Evolutionary conservation across 1,140 invertebrate species (phyloP).

Genomic region (Drosophila ohnishii): DNA sequence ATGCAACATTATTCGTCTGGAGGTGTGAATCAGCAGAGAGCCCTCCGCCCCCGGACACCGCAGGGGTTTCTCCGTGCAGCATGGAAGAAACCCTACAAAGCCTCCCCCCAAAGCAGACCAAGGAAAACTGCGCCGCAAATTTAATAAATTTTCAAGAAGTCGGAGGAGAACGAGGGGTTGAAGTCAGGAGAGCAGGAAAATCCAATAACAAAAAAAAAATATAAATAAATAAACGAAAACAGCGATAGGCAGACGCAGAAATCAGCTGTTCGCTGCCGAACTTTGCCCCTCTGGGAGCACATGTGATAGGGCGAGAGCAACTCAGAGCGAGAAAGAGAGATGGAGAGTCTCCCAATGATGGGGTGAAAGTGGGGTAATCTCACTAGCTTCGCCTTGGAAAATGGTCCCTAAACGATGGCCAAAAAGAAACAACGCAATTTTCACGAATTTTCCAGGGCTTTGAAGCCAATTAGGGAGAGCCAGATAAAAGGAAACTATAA

Average conservation of each 20-base stretch:
- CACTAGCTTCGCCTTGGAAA: constrained; percentile 18
- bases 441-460: constrained; percentile 27
- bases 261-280: constrained; percentile 41
- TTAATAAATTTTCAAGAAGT: constrained; percentile 38
- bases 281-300: constrained; percentile 27
- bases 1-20: constrained; percentile 16
- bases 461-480: constrained; percentile 25
- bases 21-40: constrained; percentile 55
- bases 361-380: constrained; percentile 24
- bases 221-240: constrained; percentile 34
- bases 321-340: neutral
- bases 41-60: constrained; percentile 3
- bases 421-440: constrained; percentile 46
- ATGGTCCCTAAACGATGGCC: constrained; percentile 21
- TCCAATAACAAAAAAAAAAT: constrained; percentile 35
- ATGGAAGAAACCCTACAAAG: constrained; percentile 59
- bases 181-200: constrained; percentile 21
- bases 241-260: constrained; percentile 37
- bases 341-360: constrained; percentile 6
- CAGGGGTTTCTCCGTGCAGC: constrained; percentile 46
- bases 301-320: constrained; percentile 17
- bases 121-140: constrained; percentile 61
- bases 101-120: constrained; percentile 21
- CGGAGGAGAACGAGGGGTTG: neutral
- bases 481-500: constrained; percentile 15